Evolutionary conservation across 2,888 invertebrate genomes (phyloP).

Genomic region (Deilephila elpenor): DNA sequence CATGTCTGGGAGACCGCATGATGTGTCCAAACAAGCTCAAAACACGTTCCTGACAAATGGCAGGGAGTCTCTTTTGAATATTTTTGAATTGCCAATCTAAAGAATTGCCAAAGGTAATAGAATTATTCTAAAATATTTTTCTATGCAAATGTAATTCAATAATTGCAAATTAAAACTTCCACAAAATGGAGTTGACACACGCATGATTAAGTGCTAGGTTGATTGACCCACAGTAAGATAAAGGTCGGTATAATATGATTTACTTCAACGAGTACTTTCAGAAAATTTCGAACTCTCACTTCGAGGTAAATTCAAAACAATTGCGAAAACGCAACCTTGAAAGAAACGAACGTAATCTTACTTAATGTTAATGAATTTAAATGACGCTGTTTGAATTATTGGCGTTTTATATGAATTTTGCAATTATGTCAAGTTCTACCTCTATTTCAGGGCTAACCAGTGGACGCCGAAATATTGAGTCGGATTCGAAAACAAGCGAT

Average conservation of each 20-base stretch:
- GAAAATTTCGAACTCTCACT: conserved; percentile 1
- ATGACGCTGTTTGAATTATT: conserved; percentile 3
- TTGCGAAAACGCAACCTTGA: conserved; percentile 4
- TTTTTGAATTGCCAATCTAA: too few relatives aligned
- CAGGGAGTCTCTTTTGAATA: too few relatives aligned
- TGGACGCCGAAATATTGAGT: not conserved
- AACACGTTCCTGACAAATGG: too few relatives aligned
- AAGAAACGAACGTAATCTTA: conserved; percentile 4
- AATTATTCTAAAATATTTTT: too few relatives aligned
- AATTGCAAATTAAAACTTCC: too few relatives aligned
- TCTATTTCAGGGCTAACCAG: conserved; percentile 12
- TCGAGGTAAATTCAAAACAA: not conserved
- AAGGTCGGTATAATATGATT: not conserved
- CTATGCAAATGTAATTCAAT: too few relatives aligned
- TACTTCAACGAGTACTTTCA: not conserved
- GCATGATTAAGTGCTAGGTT: not conserved
- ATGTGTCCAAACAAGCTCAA: too few relatives aligned
- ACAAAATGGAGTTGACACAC: not conserved
- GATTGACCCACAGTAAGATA: not conserved
- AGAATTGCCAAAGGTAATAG: too few relatives aligned
- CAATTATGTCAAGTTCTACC: conserved; percentile 15
- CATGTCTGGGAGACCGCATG: too few relatives aligned
- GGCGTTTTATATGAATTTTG: conserved; percentile 1
- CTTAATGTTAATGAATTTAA: conserved; percentile 2
- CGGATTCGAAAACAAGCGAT: not conserved